Percentiles rank a stretch among this genome's conserved stretches.
phyloP scores from a whole-genome alignment of 2,888 invertebrate species.

The Dryobota labecula region DNA sequence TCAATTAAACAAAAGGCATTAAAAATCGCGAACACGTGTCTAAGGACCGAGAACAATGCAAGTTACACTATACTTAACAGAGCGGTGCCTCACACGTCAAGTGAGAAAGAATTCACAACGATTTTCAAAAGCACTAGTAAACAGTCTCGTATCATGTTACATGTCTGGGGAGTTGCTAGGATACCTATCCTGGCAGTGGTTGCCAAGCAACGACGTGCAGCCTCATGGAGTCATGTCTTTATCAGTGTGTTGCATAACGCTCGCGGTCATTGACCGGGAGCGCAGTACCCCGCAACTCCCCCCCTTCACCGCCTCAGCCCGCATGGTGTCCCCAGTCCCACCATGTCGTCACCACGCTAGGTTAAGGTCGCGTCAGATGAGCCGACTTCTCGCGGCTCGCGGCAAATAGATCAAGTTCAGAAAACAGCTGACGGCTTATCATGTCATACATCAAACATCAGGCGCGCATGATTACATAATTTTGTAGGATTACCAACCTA shows the following conservation, averaged over 20 bases:
- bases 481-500: not conserved
- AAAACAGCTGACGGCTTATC: conserved; percentile 46
- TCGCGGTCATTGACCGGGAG: conserved; percentile 71
- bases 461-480: not conserved
- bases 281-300: conserved; percentile 37
- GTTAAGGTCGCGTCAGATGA: conserved; percentile 61
- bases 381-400: conserved; percentile 24
- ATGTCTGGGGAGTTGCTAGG: not conserved
- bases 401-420: conserved; percentile 59
- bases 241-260: conserved; percentile 77
- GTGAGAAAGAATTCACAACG: not conserved
- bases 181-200: conserved; percentile 4
- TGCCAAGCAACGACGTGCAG: conserved; percentile 56
- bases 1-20: not conserved
- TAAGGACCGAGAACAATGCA: not conserved
- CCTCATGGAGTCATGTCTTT: conserved; percentile 64
- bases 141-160: not conserved
- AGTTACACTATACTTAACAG: not conserved
- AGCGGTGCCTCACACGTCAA: not conserved
- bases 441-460: conserved; percentile 30
- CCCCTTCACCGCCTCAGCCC: conserved; percentile 15
- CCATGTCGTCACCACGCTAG: conserved; percentile 61
- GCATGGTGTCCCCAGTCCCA: conserved; percentile 53
- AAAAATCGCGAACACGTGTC: not conserved
- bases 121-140: conserved; percentile 10